Base-by-base conservation (phyloP, 2,888 invertebrate species). In the Drosophila mimetica region DNA sequence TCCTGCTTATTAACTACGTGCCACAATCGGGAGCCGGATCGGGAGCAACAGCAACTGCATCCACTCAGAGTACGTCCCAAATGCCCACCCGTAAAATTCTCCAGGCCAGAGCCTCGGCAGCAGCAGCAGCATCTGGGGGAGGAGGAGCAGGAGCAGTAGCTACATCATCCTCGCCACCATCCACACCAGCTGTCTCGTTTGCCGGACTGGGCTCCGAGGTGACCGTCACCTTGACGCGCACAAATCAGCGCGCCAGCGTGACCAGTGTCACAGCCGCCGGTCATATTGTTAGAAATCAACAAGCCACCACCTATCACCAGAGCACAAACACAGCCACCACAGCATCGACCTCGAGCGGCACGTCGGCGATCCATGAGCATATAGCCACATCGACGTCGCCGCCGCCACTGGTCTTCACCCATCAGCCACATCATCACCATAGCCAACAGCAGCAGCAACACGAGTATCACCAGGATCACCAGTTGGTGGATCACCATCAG, bases 181-280 rank as follows among this genome's bases (percentile, higher is more conserved):
- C 46, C 36, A 80, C 90, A 32, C 75, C 80, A 39, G 64, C 83
- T 50, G 89, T 89, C 46, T 89, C 90, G 22, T 90, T 90, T 67
- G 90, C 90, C 61, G 90, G 90, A 41, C 82, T 90, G 20, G 90
- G 90, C 76, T 90, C 90, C 70, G 90, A 90, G 82, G 90, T 90
- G 78, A 90, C 90, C 22, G 90, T 90, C 50, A 90, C 90, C 2
- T 46, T 90, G 72, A 90, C 90, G 74, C 89, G 90, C 48, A 77
- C 80, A 52, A 84, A 79, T 71, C 82, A 86, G 52, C 82, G 82
- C 39, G 86, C 79, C 52, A 82, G 85, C 30, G 74, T 86, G 9
- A 81, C 75, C 7, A 84, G 71, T 59, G 81, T 88, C 75, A 83
- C 80, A 50, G 77, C 90, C 89, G 89, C 90, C 80, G 90, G 90